A percentile compares a stretch with the other conserved stretches of the same genome.
phyloP scores from a whole-genome alignment of 1,140 invertebrate species.

The Drosophila setifemur region DNA sequence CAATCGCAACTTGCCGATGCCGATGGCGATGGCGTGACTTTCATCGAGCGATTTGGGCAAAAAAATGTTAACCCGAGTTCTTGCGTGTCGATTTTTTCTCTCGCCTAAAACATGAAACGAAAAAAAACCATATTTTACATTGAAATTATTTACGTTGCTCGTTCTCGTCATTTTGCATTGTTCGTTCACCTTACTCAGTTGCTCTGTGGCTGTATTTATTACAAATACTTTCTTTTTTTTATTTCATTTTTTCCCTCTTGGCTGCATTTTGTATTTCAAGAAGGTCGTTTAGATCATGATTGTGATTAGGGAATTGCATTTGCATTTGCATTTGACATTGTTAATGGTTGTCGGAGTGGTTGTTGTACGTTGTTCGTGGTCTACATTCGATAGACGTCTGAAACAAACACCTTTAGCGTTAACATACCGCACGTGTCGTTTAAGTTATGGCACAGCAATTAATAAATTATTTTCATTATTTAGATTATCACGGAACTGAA shows the following conservation, averaged over 20 bases:
- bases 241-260: slow-evolving; percentile 12
- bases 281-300: slow-evolving; percentile 68
- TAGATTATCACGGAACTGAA: slow-evolving; percentile 51
- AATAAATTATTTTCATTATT: slow-evolving; percentile 50
- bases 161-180: slow-evolving; percentile 35
- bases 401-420: slow-evolving; percentile 54
- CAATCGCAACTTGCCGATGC: neutral
- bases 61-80: slow-evolving; percentile 82
- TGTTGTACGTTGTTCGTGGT: slow-evolving; percentile 31
- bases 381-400: slow-evolving; percentile 45
- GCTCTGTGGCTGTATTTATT: slow-evolving; percentile 40
- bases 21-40: slow-evolving; percentile 53
- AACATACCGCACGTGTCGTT: slow-evolving; percentile 60
- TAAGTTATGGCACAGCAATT: slow-evolving; percentile 46
- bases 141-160: slow-evolving; percentile 59
- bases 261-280: slow-evolving; percentile 42
- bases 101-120: slow-evolving; percentile 58
- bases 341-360: slow-evolving; percentile 24
- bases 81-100: slow-evolving; percentile 82
- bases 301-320: slow-evolving; percentile 69
- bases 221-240: slow-evolving; percentile 3
- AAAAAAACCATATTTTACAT: slow-evolving; percentile 43
- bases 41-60: slow-evolving; percentile 75
- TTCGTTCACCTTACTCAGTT: slow-evolving; percentile 24
- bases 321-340: slow-evolving; percentile 55